A percentile compares a stretch with the other conserved stretches of the same genome.
phyloP scores from a whole-genome alignment of 2,888 invertebrate genomes.

The Eupithecia pulchellata region DNA sequence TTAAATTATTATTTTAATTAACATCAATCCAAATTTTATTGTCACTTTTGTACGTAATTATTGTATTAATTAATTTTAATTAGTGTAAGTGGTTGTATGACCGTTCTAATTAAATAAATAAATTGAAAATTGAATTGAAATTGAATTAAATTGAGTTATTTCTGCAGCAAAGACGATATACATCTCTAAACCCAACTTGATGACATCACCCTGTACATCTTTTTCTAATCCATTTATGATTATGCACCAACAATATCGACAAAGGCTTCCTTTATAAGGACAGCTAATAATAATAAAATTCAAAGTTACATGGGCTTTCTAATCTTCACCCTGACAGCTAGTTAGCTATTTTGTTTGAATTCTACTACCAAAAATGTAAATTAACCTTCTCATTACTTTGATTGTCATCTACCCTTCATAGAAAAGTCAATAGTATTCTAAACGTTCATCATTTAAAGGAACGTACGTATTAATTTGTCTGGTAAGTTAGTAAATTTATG shows the following conservation, averaged over 20 bases:
- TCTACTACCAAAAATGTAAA: constrained; percentile 55
- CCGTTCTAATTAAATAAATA: too few species aligned
- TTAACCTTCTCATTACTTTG: constrained; percentile 61
- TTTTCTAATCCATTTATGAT: constrained; percentile 75
- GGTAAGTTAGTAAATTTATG: not conserved
- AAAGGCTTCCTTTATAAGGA: constrained; percentile 57
- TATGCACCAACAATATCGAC: constrained; percentile 70
- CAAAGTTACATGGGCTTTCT: constrained; percentile 72
- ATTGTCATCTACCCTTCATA: constrained; percentile 59
- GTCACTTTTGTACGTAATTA: too few species aligned
- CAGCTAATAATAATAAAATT: constrained; percentile 72
- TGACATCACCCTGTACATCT: constrained; percentile 54
- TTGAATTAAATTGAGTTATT: too few species aligned
- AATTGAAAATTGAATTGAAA: too few species aligned
- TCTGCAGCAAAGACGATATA: not conserved
- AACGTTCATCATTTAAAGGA: constrained; percentile 17
- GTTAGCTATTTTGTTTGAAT: constrained; percentile 59
- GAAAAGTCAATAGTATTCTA: constrained; percentile 28
- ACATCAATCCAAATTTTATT: too few species aligned
- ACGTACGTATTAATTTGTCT: not conserved
- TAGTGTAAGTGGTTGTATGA: too few species aligned
- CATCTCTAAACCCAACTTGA: not conserved
- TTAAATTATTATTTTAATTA: too few species aligned
- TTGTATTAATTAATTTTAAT: too few species aligned
- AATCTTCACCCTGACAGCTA: constrained; percentile 62